phyloP scores from a whole-genome alignment of 2,113 vertebrate genomes.

The Podiceps cristatus region DNA sequence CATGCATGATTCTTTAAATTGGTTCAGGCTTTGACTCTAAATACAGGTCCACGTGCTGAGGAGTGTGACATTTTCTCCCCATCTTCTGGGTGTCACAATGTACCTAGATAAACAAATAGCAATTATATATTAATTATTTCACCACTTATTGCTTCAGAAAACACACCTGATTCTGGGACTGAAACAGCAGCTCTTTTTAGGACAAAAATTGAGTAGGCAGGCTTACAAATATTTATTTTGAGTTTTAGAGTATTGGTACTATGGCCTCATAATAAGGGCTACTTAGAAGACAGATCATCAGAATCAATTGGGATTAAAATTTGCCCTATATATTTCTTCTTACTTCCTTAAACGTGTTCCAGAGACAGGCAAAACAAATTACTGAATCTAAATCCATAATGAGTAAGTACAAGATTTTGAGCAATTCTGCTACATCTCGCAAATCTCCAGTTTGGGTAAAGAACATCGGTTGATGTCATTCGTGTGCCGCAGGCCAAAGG shows the following conservation, averaged over 20 bases:
- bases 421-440: not conserved
- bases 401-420: not conserved
- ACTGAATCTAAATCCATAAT: not conserved
- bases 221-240: not conserved
- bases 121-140: not conserved
- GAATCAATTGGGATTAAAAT: not conserved
- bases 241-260: not conserved
- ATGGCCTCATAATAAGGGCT: not conserved
- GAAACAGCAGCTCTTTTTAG: not conserved
- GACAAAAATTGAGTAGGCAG: not conserved
- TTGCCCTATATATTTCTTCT: not conserved
- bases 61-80: not conserved
- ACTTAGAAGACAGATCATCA: not conserved
- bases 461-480: not conserved
- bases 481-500: not conserved
- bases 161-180: not conserved
- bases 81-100: not conserved
- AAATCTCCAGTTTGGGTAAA: not conserved
- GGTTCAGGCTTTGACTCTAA: not conserved
- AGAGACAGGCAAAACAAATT: not conserved
- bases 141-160: not conserved
- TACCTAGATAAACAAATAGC: not conserved
- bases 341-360: no score
- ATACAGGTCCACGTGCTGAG: not conserved
- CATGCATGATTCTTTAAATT: accelerated